Evolutionary conservation across 1,140 invertebrate genomes (phyloP), one percentile per base, ranked within the genome.

Genomic region (Pygmarrhopalites habei): DNA sequence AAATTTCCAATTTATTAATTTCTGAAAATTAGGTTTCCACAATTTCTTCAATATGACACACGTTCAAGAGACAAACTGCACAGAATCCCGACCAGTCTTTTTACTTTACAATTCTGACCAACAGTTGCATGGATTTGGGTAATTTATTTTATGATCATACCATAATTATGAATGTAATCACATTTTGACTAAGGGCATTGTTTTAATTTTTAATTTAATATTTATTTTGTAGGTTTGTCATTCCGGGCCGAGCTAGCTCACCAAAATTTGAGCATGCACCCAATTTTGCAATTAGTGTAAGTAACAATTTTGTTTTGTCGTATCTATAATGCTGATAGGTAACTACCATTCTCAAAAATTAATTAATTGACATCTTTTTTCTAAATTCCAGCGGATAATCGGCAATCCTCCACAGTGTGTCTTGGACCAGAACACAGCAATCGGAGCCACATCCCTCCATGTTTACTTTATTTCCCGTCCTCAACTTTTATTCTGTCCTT

Each of bases 121-220:
- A 15, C 39, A 64, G 30, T 25, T 64, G 15, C 29, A 46, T 47
- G 63, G 58, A 0, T 65, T 65, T 25, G 63, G 63, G n/a, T n/a
- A n/a, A n/a, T n/a, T n/a, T n/a, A n/a, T n/a, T n/a, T n/a, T n/a
- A n/a, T n/a, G n/a, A n/a, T n/a, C n/a, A n/a, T n/a, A n/a, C n/a
- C n/a, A n/a, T n/a, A n/a, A n/a, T n/a, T n/a, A n/a, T n/a, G n/a
- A n/a, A n/a, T n/a, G n/a, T n/a, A n/a, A n/a, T n/a, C n/a, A n/a
- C n/a, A n/a, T n/a, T n/a, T n/a, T n/a, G n/a, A n/a, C n/a, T n/a
- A n/a, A n/a, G n/a, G n/a, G n/a, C n/a, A n/a, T n/a, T n/a, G n/a
- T n/a, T n/a, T n/a, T n/a, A n/a, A n/a, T n/a, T n/a, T n/a, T n/a
- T n/a, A n/a, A n/a, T n/a, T n/a, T n/a, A n/a, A n/a, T n/a, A n/a